Conservation (phyloP, 2,888 invertebrate species). For the Lepidonotus clava region DNA sequence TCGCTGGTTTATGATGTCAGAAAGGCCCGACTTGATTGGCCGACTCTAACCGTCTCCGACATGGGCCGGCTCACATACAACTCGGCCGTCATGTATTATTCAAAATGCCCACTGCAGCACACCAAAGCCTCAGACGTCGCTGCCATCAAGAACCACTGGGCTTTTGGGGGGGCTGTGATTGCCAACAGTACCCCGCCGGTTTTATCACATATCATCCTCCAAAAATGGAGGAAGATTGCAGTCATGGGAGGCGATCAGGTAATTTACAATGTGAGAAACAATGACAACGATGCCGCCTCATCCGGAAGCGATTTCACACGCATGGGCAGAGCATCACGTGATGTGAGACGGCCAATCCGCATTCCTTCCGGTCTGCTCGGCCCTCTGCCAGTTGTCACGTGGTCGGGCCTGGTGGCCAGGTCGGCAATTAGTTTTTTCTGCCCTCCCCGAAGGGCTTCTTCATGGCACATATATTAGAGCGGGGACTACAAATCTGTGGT, state of each 20-base stretch:
- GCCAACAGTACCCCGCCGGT: too few species aligned
- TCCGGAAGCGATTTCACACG: not conserved
- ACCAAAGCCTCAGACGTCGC: too few species aligned
- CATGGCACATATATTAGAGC: not conserved
- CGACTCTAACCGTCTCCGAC: not conserved
- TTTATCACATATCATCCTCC: too few species aligned
- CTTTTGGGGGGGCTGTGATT: too few species aligned
- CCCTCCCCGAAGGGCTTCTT: not conserved
- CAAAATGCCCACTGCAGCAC: not conserved
- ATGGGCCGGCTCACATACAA: not conserved
- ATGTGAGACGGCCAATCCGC: not conserved
- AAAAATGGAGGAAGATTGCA: too few species aligned
- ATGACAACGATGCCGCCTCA: not conserved
- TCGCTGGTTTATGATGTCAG: slow-evolving; percentile 29
- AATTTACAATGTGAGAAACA: too few species aligned
- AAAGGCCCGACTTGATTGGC: not conserved
- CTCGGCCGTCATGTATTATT: slow-evolving; percentile 21
- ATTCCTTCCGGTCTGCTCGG: not conserved
- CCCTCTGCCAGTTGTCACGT: not conserved
- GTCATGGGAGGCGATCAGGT: too few species aligned
- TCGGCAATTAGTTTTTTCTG: not conserved
- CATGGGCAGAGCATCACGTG: not conserved
- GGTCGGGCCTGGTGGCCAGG: not conserved
- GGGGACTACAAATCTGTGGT: too few species aligned
- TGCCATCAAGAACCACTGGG: too few species aligned